Conservation (phyloP, 1,140 invertebrate genomes). For the Drosophila navojoa region DNA sequence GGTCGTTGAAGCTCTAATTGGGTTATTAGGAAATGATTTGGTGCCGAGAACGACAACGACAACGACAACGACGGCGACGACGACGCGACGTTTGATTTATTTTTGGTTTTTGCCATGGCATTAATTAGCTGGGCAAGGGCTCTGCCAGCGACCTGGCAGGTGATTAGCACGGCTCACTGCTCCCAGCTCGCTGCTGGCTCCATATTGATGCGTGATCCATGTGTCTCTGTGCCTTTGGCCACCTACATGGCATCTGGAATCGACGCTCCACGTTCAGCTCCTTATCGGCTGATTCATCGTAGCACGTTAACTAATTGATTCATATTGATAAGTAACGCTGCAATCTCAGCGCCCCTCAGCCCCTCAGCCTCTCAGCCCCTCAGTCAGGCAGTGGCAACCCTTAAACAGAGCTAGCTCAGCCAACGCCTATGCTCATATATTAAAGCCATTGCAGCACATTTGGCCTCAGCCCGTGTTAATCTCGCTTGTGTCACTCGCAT, state of each 20-base stretch:
- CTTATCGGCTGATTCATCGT: slow-evolving; percentile 38
- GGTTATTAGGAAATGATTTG: slow-evolving; percentile 73
- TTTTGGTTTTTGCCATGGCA: slow-evolving; percentile 53
- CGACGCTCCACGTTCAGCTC: background rate
- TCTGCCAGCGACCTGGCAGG: slow-evolving; percentile 23
- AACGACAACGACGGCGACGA: background rate
- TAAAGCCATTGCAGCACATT: background rate
- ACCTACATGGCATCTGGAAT: slow-evolving; percentile 39
- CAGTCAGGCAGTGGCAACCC: too few species aligned
- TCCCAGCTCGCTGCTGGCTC: background rate
- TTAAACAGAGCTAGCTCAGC: background rate
- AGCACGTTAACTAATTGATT: slow-evolving; percentile 38
- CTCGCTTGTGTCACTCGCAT: slow-evolving; percentile 28
- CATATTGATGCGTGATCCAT: slow-evolving; percentile 61
- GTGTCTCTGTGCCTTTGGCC: slow-evolving; percentile 11
- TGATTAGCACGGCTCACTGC: slow-evolving; percentile 61
- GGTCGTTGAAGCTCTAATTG: slow-evolving; percentile 67
- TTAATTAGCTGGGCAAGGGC: slow-evolving; percentile 54
- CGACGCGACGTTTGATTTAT: slow-evolving; percentile 47
- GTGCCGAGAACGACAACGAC: slow-evolving; percentile 37
- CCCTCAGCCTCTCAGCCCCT: background rate
- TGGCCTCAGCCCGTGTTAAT: background rate
- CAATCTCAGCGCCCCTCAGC: background rate
- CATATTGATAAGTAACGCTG: slow-evolving; percentile 18
- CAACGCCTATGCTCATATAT: background rate